These are phyloP conservation scores for Hyposoter didymator DNA, from an alignment of 2,888 invertebrate species.

Conservation along the genomic window DNA sequence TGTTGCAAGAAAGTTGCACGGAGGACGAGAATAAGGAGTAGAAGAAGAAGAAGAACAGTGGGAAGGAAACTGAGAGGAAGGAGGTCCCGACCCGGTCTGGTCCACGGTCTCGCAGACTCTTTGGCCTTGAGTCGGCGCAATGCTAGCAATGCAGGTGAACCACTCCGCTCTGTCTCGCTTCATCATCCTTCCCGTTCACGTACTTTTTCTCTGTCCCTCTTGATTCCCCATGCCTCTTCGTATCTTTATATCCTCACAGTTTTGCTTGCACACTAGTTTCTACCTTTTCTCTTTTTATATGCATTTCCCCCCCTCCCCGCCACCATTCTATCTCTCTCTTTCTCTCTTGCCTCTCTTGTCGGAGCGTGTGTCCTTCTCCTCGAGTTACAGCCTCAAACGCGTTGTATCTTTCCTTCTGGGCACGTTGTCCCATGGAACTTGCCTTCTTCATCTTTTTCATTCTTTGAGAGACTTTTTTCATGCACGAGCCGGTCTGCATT, in stretches of 20 bases:
- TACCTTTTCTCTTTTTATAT: conserved; percentile 32
- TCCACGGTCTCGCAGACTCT: conserved; percentile 81
- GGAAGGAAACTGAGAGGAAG: conserved; percentile 81
- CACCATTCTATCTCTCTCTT: conserved; percentile 19
- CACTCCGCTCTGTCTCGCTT: conserved; percentile 76
- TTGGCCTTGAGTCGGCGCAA: conserved; percentile 83
- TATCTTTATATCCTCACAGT: conserved; percentile 20
- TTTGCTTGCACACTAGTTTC: conserved; percentile 61
- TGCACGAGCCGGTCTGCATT: conserved; percentile 17
- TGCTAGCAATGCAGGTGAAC: conserved; percentile 84
- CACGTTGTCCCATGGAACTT: conserved; percentile 54
- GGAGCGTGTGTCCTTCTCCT: conserved; percentile 68
- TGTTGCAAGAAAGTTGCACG: conserved; percentile 68
- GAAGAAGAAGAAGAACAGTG: conserved; percentile 68
- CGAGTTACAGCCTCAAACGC: conserved; percentile 77
- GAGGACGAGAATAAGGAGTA: conserved; percentile 56
- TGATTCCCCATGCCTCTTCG: conserved; percentile 39
- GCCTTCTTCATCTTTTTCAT: conserved; percentile 56
- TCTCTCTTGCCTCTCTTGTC: not conserved
- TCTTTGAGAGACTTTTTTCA: conserved; percentile 20
- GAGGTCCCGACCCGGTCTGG: conserved; percentile 82
- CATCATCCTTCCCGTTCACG: conserved; percentile 71
- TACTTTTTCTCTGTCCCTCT: conserved; percentile 65
- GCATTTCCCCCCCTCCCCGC: conserved; percentile 70
- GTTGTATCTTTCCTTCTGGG: conserved; percentile 60